A percentile compares a stretch with the other conserved stretches of the same genome.
Evolutionary conservation across 2,113 vertebrate genomes (phyloP).

Genomic region (Crotalus horridus): DNA sequence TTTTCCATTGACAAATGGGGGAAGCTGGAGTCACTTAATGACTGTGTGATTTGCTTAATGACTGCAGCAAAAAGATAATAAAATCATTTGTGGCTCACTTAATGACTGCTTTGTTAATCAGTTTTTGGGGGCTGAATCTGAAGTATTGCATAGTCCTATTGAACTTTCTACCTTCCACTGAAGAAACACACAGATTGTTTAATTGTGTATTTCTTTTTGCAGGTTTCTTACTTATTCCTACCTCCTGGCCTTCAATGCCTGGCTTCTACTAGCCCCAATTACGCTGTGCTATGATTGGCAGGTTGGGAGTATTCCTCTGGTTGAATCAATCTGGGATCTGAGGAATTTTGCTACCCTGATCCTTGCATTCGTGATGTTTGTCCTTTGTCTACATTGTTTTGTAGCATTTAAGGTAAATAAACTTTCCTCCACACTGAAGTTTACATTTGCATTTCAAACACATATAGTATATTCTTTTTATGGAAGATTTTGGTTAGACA

Average conservation of each 20-base stretch:
- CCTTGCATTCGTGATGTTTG: conserved; percentile 72
- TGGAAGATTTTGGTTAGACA: not conserved
- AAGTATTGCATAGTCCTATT: not conserved
- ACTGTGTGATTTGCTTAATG: not conserved
- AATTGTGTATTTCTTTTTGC: conserved; percentile 35
- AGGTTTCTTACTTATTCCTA: conserved; percentile 94
- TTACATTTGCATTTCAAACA: not conserved
- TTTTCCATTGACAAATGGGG: not conserved
- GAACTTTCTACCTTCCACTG: not conserved
- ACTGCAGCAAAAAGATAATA: not conserved
- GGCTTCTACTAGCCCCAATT: conserved; percentile 88
- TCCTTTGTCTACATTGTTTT: conserved; percentile 78
- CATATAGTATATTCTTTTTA: not conserved
- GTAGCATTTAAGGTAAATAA: conserved; percentile 80
- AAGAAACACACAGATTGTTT: not conserved
- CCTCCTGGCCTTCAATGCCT: conserved; percentile 90
- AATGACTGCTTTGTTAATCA: not conserved
- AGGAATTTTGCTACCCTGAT: conserved; percentile 82
- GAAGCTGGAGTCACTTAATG: not conserved
- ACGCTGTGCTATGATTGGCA: conserved; percentile 98
- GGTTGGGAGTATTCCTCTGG: conserved; percentile 92
- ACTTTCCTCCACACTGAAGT: not conserved
- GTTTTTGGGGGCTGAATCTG: not conserved
- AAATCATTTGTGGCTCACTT: not conserved
- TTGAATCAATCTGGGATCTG: conserved; percentile 83